Evolutionary conservation across 2,888 invertebrate species (phyloP).

Genomic region (Latrodectus hesperus): DNA sequence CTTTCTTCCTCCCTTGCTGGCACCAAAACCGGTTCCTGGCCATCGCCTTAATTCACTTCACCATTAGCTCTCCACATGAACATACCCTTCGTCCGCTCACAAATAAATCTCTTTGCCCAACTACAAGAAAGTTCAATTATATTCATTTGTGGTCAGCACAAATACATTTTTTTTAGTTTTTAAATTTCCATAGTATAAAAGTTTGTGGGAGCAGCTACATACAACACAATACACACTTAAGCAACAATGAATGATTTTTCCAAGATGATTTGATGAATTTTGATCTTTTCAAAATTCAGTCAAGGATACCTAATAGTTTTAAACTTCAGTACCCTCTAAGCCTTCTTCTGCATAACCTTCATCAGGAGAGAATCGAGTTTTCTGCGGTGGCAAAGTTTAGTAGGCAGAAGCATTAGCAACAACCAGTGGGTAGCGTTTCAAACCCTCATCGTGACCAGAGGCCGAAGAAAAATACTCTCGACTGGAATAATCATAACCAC

Average conservation of each 20-base stretch:
- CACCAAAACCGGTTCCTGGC: no score
- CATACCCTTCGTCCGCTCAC: no score
- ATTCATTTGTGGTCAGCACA: no score
- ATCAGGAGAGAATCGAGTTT: constrained; percentile 86
- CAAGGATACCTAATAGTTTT: constrained; percentile 12
- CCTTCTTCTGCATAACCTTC: constrained; percentile 82
- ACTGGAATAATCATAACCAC: constrained; percentile 36
- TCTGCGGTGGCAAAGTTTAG: constrained; percentile 78
- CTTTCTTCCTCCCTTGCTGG: no score
- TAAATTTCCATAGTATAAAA: constrained; percentile 49
- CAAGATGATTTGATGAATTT: neutral
- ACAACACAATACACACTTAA: constrained; percentile 32
- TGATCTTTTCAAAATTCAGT: constrained; percentile 1
- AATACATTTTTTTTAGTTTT: no score
- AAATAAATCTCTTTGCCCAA: no score
- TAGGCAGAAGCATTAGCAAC: constrained; percentile 72
- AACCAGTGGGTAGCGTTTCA: constrained; percentile 61
- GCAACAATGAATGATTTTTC: constrained; percentile 11
- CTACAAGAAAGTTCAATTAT: no score
- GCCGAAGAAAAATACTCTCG: constrained; percentile 68
- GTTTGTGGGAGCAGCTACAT: constrained; percentile 14
- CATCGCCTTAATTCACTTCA: no score
- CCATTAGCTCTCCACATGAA: no score
- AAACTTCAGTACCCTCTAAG: constrained; percentile 72
- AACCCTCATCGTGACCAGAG: constrained; percentile 75